Percentiles rank a stretch among this genome's conserved stretches.
phyloP scores from a whole-genome alignment of 2,888 invertebrate species.

The Mythimna albipuncta region DNA sequence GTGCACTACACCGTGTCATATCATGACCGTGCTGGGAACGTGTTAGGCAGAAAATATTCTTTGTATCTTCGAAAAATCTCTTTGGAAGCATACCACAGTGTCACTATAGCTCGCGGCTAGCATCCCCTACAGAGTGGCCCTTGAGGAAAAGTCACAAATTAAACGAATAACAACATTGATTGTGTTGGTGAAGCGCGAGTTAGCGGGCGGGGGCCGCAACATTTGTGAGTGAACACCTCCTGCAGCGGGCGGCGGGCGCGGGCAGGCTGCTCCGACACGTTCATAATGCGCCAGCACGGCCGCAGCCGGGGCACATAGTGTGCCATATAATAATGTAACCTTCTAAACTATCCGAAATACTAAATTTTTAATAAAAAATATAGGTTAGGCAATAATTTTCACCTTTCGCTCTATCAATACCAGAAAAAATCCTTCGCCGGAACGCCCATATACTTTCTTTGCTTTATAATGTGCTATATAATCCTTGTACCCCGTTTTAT shows the following conservation, averaged over 20 bases:
- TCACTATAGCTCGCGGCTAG: neutral
- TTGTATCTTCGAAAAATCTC: neutral
- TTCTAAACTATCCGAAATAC: neutral
- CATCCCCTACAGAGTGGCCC: neutral
- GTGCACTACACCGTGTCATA: no score
- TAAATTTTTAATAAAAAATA: neutral
- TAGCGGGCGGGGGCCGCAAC: slow-evolving; percentile 8
- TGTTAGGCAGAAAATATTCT: no score
- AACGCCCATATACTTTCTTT: no score
- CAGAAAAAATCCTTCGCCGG: no score
- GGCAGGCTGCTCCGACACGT: neutral
- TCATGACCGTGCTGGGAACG: no score
- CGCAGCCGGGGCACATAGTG: no score
- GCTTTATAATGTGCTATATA: no score
- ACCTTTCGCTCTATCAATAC: no score
- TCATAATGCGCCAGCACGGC: neutral
- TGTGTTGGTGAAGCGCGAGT: neutral
- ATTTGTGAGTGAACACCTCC: slow-evolving; percentile 35
- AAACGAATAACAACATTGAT: slow-evolving; percentile 15
- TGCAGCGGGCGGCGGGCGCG: neutral
- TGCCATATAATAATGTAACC: no score
- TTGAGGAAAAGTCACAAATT: neutral
- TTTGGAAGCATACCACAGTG: neutral
- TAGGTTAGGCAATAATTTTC: neutral
- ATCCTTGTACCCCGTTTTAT: no score